Base-by-base conservation (phyloP, 2,888 invertebrate species). In the Atethmia centrago region DNA sequence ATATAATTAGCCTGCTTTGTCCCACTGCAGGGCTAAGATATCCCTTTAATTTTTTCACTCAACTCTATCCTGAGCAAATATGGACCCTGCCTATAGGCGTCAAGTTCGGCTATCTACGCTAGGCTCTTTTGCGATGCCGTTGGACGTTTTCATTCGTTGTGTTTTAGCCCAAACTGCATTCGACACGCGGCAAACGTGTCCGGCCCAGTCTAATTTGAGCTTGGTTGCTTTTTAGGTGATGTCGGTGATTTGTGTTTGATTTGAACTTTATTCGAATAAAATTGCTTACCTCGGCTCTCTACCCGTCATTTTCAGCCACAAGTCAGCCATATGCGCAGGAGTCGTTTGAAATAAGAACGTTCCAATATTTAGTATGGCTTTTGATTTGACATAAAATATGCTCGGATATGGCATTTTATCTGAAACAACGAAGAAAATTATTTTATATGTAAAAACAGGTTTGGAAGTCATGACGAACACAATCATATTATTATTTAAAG, bases 241-340 rank as follows among this genome's bases (percentile, higher is more conserved):
- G 12, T 25, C 10, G 0, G 10, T 0, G 3, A 25, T 19, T 25
- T 45, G 8, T 21, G 4, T 28, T 28, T 63, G 14, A 25, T 47
- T 25, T 19, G n/a, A 25, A 31, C n/a, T 36, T 19, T 25, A 21
- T 68, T 47, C 9, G 0, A 68, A 49, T 47, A 21, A 63, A 47
- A 19, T 28, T 10, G 14, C 59, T 68, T 81, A 91, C 92, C 77
- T 89, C 2, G 91, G 87, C 53, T 84, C 68, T 53, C 78, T 79
- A 14, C 89, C 86, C 8, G 68, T 80, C 0, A 89, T 59, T 36
- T 74, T 79, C 0, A 86, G 62, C 68, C 84, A 85, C 10, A 89
- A 25, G 62, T 92, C 92, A 0, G 81, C 80, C 0, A 87, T 9
- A 12, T 88, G 80, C 0, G 90, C 87, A 7, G 90, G 88, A 47